Evolutionary conservation across 2,797 vertebrate genomes (phyloP), one percentile per base, ranked within the genome.

Genomic region (Danio kyathit): DNA sequence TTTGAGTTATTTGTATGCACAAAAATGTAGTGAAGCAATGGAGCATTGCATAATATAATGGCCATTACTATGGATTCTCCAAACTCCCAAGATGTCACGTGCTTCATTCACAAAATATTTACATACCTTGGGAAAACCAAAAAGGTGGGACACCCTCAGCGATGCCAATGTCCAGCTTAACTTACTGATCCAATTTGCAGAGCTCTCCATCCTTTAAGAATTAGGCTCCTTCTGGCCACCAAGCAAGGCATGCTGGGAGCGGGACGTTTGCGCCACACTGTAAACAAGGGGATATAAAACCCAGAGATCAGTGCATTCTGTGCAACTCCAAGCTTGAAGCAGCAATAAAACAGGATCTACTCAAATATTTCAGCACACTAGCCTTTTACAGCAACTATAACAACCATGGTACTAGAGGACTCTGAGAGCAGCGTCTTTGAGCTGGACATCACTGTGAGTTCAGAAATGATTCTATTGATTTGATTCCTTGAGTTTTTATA

Each of bases 321-420:
- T 72, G 51, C 46, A 76, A 66, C 17, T 40, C 16, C 7, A 21
- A 73, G 60, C 17, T 67, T 10, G 8, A 76, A 69, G 49, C 61
- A 54, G 48, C 3, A 11, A 59, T 29, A 46, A 61, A n/a, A 41
- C 52, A 63, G 19, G 59, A 65, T 16, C 60, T 56, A n/a, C 7
- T 73, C 41, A 29, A 29, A 29, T 29, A 1, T 29, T 29, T 29
- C 29, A 29, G 29, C 29, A 70, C 52, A 29, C 60, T 12, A 65
- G 38, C 71, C 56, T 40, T 44, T 21, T 8, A 48, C 38, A n/a
- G 7, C 72, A 80, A 48, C 86, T 75, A 80, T 81, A 88, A 80
- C 81, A 88, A 85, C 88, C 83, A 94, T 94, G 93, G 91, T 91
- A 11, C 88, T 93, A 81, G 88, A 93, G 81, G 92, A 92, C 1